Evolutionary conservation across 2,888 invertebrate species (phyloP).

Genomic region (Lingula anatina): DNA sequence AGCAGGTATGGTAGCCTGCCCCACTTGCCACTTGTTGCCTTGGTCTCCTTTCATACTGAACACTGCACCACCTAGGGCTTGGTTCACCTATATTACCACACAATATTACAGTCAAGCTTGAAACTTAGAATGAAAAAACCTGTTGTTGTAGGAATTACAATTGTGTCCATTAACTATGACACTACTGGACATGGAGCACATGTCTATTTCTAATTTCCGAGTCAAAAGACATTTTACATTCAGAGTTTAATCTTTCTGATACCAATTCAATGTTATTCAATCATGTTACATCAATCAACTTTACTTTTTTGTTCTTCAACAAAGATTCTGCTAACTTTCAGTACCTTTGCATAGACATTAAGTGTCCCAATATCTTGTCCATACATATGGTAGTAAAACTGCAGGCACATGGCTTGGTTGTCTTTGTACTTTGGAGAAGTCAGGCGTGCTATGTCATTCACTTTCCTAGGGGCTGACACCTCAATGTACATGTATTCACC

Average conservation of each 20-base stretch:
- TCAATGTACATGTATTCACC: conserved; percentile 59
- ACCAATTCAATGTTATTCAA: too few species aligned
- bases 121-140: too few species aligned
- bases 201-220: too few species aligned
- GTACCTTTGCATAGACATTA: conserved; percentile 29
- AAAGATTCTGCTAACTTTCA: neutral
- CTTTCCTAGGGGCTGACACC: conserved; percentile 57
- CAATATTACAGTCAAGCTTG: too few species aligned
- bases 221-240: too few species aligned
- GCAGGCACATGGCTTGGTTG: conserved; percentile 21
- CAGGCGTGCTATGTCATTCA: conserved; percentile 46
- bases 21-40: conserved; percentile 35
- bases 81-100: too few species aligned
- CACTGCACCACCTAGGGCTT: conserved; percentile 12
- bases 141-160: too few species aligned
- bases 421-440: conserved; percentile 20
- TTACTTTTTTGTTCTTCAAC: neutral
- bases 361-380: conserved; percentile 27
- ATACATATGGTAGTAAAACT: conserved; percentile 39
- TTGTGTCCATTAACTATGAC: too few species aligned
- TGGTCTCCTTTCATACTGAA: conserved; percentile 28
- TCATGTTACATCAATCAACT: neutral
- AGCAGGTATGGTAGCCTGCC: conserved; percentile 20
- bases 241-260: too few species aligned
- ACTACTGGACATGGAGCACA: too few species aligned